Evolutionary conservation across 2,113 vertebrate genomes (phyloP), one percentile per base, ranked within the genome.

Genomic region (Elaphurus davidianus): DNA sequence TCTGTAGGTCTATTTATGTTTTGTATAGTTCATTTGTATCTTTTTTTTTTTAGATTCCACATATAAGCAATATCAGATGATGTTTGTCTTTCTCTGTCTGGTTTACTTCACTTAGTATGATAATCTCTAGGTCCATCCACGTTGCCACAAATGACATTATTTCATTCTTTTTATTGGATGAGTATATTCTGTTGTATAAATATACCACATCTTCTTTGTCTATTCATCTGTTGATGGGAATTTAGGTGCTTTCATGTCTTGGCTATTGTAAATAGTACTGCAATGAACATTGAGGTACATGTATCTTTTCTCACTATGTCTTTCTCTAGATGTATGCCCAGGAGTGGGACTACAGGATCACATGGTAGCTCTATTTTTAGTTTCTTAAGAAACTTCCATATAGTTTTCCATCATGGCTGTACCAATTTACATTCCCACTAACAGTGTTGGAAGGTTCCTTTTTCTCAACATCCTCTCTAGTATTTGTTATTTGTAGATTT

Each of bases 201-300:
- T 74, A 2, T 43, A 74, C 21, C 71, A 25, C 21, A 25, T 74
- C 36, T 74, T 40, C 36, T 74, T 74, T 7, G 71, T 25, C 71
- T 43, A 0, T 43, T 43, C 71, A 43, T 43, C 71, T 74, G 21
- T 25, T 74, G 71, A 74, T 74, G 71, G 71, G 19, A 74, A 74
- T 25, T 25, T 43, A 74, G 36, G 21, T 25, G 36, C 71, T 74
- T 74, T 25, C 71, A 3, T 25, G 36, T 74, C 71, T 74, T 43
- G 36, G 36, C 71, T 74, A 7, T 43, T 74, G 71, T 74, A 43
- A 25, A 74, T 7, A 74, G 36, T 74, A 6, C 36, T 25, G 71
- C 71, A 74, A 0, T 14, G 36, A 40, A 74, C 21, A 25, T 0
- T 43, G 71, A 8, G 71, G 6, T 43, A 6, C 21, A 3, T 43